Conservation (phyloP, 2,113 vertebrate genomes). For the Tricholaema leucomelas region DNA sequence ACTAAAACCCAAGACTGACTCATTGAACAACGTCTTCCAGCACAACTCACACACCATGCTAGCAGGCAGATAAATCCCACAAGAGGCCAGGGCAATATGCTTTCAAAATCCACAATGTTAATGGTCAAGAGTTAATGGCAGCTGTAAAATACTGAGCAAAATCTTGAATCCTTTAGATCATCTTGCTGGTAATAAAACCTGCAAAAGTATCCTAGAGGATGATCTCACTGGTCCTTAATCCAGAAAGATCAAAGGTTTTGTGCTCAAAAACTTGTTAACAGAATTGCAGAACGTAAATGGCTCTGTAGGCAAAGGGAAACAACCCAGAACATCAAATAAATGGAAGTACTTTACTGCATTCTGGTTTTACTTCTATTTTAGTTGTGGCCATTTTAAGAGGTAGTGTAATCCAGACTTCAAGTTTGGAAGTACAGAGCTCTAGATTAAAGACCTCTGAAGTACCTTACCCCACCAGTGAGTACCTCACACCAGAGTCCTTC, state of each 20-base stretch:
- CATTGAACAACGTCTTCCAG: slow-evolving; percentile 14
- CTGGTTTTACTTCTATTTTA: not conserved
- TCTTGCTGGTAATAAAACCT: not conserved
- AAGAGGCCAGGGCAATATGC: not conserved
- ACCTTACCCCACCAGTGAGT: not conserved
- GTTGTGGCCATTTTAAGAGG: not conserved
- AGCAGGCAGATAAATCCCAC: slow-evolving; percentile 16
- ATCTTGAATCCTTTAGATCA: not conserved
- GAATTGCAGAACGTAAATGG: not conserved
- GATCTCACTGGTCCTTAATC: not conserved
- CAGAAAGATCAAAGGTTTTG: not conserved
- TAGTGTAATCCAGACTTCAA: not conserved
- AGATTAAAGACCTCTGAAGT: not conserved
- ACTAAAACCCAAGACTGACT: slow-evolving; percentile 11
- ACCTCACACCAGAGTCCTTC: not conserved
- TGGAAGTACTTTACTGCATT: not conserved
- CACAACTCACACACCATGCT: not conserved
- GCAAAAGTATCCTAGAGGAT: not conserved
- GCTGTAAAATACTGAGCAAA: not conserved
- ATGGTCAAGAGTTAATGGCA: not conserved
- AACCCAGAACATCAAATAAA: not conserved
- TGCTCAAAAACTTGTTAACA: not conserved
- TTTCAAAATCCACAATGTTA: not conserved
- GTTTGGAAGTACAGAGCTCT: not conserved
- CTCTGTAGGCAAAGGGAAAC: not conserved